A percentile compares a stretch with the other conserved stretches of the same genome.
These are phyloP conservation scores for Dioctria rufipes DNA, from an alignment of 2,888 invertebrate species.

Conservation along the genomic window DNA sequence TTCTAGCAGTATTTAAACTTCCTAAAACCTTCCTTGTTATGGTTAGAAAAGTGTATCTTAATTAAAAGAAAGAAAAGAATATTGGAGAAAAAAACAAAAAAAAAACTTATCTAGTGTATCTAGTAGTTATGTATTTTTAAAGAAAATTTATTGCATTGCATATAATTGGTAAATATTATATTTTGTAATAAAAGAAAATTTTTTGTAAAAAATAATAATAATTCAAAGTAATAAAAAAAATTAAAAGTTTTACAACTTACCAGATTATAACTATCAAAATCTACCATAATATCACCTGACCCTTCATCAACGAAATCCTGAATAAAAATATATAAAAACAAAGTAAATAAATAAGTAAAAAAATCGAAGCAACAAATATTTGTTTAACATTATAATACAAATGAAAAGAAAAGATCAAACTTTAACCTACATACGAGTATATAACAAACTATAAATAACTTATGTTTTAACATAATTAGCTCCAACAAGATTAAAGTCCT, in stretches of 20 bases:
- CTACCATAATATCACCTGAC: slow-evolving; percentile 16
- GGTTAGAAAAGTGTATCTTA: too few relatives aligned
- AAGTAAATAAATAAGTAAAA: slow-evolving; percentile 27
- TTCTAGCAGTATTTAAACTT: too few relatives aligned
- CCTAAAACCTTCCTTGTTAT: too few relatives aligned
- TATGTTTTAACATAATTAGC: too few relatives aligned
- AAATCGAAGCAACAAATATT: slow-evolving; percentile 35
- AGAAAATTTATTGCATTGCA: too few relatives aligned
- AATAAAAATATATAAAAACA: slow-evolving; percentile 18
- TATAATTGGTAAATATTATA: neutral
- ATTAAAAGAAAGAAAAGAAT: too few relatives aligned
- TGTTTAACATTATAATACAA: slow-evolving; percentile 25
- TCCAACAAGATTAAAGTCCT: too few relatives aligned
- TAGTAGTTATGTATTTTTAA: too few relatives aligned
- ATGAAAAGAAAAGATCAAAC: neutral
- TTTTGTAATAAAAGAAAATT: slow-evolving; percentile 13
- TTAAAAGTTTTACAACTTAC: slow-evolving; percentile 4
- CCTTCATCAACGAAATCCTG: slow-evolving; percentile 34
- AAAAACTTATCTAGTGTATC: too few relatives aligned
- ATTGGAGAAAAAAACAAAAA: too few relatives aligned
- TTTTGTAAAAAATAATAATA: slow-evolving; percentile 24
- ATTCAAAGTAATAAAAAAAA: neutral
- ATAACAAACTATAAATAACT: too few relatives aligned
- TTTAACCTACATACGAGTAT: neutral
- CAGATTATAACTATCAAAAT: neutral